Evolutionary conservation across 2,888 invertebrate species (phyloP).

Genomic region (Dexiosoma caninum): DNA sequence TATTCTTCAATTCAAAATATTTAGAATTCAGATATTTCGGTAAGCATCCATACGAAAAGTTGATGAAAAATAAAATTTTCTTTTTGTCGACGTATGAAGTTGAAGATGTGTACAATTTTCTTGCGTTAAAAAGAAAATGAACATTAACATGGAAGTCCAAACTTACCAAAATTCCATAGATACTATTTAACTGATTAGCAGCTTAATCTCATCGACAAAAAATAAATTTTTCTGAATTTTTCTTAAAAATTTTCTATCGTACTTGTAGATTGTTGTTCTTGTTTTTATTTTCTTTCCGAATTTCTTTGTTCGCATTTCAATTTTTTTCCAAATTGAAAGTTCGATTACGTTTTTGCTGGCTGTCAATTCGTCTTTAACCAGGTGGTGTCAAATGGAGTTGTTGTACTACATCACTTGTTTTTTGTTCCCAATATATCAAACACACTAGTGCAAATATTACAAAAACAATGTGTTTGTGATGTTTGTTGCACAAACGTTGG

Average conservation of each 20-base stretch:
- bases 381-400: no score
- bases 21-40: background rate
- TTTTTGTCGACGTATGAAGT: background rate
- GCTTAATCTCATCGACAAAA: background rate
- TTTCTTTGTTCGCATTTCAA: constrained; percentile 12
- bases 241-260: no score
- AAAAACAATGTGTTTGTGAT: no score
- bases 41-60: background rate
- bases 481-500: no score
- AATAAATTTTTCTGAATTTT: background rate
- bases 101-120: background rate
- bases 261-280: background rate
- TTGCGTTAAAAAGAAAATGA: constrained; percentile 5
- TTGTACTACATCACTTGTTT: no score
- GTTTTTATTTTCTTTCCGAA: background rate
- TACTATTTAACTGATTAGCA: background rate
- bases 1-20: background rate
- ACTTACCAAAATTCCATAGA: constrained; percentile 57
- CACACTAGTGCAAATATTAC: no score
- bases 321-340: no score
- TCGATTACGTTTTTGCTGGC: no score
- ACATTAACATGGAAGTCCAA: background rate
- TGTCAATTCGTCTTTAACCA: no score
- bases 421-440: no score
- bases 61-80: background rate